phyloP scores from a whole-genome alignment of 1,140 invertebrate species.

The honey bee (Apis mellifera) region DNA sequence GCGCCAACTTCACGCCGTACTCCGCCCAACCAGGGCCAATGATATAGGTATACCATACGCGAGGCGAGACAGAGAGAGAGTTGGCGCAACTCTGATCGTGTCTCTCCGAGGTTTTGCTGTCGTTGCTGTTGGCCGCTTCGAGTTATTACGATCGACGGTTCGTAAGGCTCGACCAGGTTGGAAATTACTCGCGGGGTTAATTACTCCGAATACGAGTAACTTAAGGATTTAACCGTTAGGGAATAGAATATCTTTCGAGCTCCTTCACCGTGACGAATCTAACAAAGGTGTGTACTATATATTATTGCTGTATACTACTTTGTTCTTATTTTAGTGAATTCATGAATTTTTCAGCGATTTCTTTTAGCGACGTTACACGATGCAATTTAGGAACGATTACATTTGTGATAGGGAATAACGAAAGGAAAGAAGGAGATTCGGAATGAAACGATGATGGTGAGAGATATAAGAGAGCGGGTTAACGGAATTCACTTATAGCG shows the following conservation, averaged over 20 bases:
- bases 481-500: background rate
- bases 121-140: slow-evolving; percentile 40
- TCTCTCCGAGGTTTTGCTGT: slow-evolving; percentile 10
- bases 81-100: slow-evolving; percentile 22
- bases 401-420: no score
- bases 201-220: background rate
- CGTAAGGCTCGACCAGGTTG: background rate
- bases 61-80: slow-evolving; percentile 7
- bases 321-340: background rate
- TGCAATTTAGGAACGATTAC: background rate
- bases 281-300: background rate
- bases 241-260: background rate
- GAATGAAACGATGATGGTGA: background rate
- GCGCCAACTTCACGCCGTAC: slow-evolving; percentile 74
- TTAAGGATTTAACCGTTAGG: no score
- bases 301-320: no score
- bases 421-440: background rate
- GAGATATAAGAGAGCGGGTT: background rate
- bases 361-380: background rate
- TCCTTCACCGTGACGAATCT: background rate
- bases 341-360: background rate
- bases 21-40: slow-evolving; percentile 64
- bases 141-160: slow-evolving; percentile 42
- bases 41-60: slow-evolving; percentile 61
- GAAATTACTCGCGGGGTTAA: slow-evolving; percentile 4